Base-by-base conservation (phyloP, 2,888 invertebrate genomes). In the Tuta absoluta region DNA sequence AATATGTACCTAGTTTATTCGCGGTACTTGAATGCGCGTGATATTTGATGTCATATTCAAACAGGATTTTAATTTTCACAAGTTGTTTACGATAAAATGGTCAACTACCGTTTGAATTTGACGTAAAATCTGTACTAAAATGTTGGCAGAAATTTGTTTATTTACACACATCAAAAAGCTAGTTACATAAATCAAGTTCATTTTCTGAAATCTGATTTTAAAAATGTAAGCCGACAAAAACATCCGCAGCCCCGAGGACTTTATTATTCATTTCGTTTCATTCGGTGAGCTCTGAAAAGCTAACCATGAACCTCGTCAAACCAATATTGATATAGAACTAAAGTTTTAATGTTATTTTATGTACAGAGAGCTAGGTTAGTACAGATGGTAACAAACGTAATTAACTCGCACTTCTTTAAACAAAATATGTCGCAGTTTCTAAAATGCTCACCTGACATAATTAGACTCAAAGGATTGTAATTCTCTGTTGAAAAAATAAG, bases 271-370 rank as follows among this genome's bases (percentile, higher is more conserved):
- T 21, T 53, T 53, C 23, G 14, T 23, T 24, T 14, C 14, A 14
- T 23, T 53, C 12, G 23, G 21, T 2, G 14, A 53, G 51, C 23
- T 23, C 23, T 7, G n/a, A 33, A n/a, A 49, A 53, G 23, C 23
- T 53, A 11, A 33, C 23, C 12, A 0, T 53, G 23, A 53, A 33
- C 33, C 33, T 33, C 51, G 23, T 21, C 14, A 2, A 24, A 53
- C 51, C 23, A 53, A 53, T 53, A 53, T 53, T 53, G 23, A 23
- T 23, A 53, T 23, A 53, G 24, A 23, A 23, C 23, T 23, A 21
- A 51, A 51, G 21, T 53, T 23, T 21, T 24, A 53, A 53, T 53
- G 14, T 24, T 23, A 3, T 24, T 24, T 23, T 24, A 21, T 33
- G 33, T 33, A 33, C 8, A 33, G 8, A 8, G 33, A 33, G 8